Base-by-base conservation (phyloP, 2,113 vertebrate genomes). In the Chascanopsetta lugubris region DNA sequence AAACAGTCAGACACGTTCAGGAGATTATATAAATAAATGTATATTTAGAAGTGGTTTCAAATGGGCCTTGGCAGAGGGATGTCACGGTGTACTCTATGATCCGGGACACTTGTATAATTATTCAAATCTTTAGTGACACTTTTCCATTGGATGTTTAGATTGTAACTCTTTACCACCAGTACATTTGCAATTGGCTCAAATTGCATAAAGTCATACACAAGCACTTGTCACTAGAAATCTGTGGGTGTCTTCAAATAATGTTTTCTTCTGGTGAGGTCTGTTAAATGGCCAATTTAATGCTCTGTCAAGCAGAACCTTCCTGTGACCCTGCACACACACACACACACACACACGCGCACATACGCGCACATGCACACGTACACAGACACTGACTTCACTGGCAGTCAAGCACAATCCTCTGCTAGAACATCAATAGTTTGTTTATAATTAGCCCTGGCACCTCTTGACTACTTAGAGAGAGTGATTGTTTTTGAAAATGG, bases 391-490 rank as follows among this genome's bases (percentile, higher is more conserved):
- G 61, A 72, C 77, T 55, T 29, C 56, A 22, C 79, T 84, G 83
- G 79, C 77, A 54, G 75, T 73, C 77, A 18, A 68, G 55, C 80
- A 69, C 80, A 82, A 77, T 75, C 82, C 79, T 66, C 77, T 48
- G 79, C 83, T 80, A 61, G 77, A 89, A 84, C 91, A 91, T 92
- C 88, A 88, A 88, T 86, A 90, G 90, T 90, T 91, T 91, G 91
- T 92, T 92, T 93, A 93, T 92, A 93, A 93, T 94, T 93, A 93
- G 91, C 89, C 59, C 80, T 90, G 90, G 85, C 90, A 92, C 89
- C 87, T 92, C 91, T 89, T 69, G 72, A 89, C 88, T 90, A 89
- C 89, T 93, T 91, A 89, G 78, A 88, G 85, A 89, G 88, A 90
- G 86, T 88, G 88, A 89, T 92, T 91, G 89, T 90, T 91, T 91